Percentiles rank a stretch among this genome's conserved stretches.
phyloP scores from a whole-genome alignment of 2,797 vertebrate genomes.

The Dicrostonyx torquatus region DNA sequence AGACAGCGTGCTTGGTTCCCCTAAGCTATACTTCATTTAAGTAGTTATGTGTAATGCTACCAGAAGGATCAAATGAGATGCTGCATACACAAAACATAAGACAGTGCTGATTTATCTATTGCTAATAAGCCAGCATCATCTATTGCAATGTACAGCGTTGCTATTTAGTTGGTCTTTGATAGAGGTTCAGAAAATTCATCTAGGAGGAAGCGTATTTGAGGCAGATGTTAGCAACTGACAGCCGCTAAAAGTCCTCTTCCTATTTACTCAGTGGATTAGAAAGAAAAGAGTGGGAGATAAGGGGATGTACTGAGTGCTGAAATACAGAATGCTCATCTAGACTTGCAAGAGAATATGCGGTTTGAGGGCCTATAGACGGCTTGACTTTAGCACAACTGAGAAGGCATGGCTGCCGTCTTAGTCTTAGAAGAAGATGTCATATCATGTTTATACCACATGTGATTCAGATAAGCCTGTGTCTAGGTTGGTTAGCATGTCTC shows the following conservation, averaged over 20 bases:
- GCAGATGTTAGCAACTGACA: neutral
- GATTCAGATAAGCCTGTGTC: neutral
- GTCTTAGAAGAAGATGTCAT: neutral
- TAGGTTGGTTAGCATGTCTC: neutral
- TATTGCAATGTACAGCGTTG: neutral
- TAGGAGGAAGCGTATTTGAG: neutral
- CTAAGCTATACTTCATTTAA: neutral
- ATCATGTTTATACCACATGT: neutral
- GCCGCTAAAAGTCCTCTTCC: neutral
- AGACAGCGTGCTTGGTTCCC: neutral
- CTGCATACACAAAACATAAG: neutral
- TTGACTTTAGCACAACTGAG: neutral
- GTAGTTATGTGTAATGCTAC: neutral
- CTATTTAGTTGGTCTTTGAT: neutral
- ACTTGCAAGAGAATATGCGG: neutral
- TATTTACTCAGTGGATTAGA: neutral
- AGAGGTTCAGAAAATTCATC: constrained; percentile 9
- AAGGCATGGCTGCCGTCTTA: neutral
- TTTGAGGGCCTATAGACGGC: neutral
- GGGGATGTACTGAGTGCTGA: neutral
- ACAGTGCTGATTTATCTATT: neutral
- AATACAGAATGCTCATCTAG: neutral
- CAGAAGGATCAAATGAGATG: constrained; percentile 8
- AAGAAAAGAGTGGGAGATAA: neutral
- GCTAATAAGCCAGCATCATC: neutral